phyloP scores from a whole-genome alignment of 1,140 invertebrate species.

The Zaprionus capensis region DNA sequence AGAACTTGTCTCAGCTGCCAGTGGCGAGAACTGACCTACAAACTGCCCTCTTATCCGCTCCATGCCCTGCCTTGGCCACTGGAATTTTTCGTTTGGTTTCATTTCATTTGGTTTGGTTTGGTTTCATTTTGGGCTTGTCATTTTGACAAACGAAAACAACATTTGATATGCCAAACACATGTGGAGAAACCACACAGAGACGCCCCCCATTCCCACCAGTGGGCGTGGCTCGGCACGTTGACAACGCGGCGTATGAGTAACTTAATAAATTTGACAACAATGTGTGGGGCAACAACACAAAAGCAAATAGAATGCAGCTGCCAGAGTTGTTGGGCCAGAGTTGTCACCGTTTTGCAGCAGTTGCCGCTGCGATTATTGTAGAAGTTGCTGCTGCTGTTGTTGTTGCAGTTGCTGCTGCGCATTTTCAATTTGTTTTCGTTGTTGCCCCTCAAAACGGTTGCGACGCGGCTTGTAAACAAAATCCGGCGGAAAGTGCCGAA shows the following conservation, averaged over 20 bases:
- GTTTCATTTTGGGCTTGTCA: conserved; percentile 48
- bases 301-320: conserved; percentile 66
- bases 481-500: conserved; percentile 78
- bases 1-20: background rate
- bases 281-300: conserved; percentile 49
- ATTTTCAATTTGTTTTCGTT: conserved; percentile 81
- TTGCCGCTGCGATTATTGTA: conserved; percentile 39
- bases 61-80: background rate
- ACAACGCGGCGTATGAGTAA: conserved; percentile 72
- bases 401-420: conserved; percentile 39
- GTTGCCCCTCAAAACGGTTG: conserved; percentile 30
- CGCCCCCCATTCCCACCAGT: background rate
- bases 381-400: conserved; percentile 26
- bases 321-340: conserved; percentile 35
- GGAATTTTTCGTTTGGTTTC: conserved; percentile 33
- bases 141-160: conserved; percentile 66
- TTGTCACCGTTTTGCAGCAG: conserved; percentile 57
- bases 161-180: conserved; percentile 64
- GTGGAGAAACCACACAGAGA: conserved; percentile 6
- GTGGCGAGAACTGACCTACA: background rate
- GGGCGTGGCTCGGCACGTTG: conserved; percentile 10
- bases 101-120: conserved; percentile 34
- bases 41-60: too few species aligned
- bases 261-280: conserved; percentile 82
- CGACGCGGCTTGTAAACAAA: conserved; percentile 78